phyloP scores from a whole-genome alignment of 2,113 vertebrate genomes.

The Gambusia affinis region DNA sequence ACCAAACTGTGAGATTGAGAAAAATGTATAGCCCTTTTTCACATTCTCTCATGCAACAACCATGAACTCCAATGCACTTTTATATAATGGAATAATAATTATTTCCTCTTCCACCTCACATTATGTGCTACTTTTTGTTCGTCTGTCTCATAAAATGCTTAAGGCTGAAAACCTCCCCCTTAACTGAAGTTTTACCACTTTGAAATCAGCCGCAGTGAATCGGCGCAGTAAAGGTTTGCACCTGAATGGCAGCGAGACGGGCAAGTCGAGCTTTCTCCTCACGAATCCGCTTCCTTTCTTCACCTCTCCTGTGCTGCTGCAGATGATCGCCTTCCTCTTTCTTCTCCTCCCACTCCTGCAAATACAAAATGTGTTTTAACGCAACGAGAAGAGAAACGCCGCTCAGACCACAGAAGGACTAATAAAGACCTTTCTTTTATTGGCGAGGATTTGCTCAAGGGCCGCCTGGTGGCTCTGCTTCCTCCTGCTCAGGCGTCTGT shows the following conservation, averaged over 20 bases:
- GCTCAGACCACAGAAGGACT: neutral
- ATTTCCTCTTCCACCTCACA: no score
- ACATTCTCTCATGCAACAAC: no score
- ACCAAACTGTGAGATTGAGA: no score
- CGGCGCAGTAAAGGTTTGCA: neutral
- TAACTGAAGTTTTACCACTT: neutral
- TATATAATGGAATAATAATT: no score
- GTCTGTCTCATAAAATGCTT: neutral
- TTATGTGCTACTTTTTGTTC: no score
- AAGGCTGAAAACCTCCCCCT: neutral
- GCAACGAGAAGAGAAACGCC: neutral
- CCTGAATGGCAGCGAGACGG: slow-evolving; percentile 87
- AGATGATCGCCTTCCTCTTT: slow-evolving; percentile 65
- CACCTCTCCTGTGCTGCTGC: slow-evolving; percentile 76
- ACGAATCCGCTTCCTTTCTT: slow-evolving; percentile 84
- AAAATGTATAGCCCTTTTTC: no score
- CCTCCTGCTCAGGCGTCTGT: slow-evolving; percentile 78
- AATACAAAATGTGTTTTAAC: neutral
- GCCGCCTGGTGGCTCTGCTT: slow-evolving; percentile 58
- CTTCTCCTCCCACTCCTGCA: slow-evolving; percentile 82
- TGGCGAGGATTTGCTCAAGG: slow-evolving; percentile 75
- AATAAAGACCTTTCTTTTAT: slow-evolving; percentile 83
- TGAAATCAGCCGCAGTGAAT: neutral
- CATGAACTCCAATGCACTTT: no score
- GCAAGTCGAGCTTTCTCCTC: slow-evolving; percentile 91